phyloP scores from a whole-genome alignment of 2,888 invertebrate species.

The Pseudanteris insignis region DNA sequence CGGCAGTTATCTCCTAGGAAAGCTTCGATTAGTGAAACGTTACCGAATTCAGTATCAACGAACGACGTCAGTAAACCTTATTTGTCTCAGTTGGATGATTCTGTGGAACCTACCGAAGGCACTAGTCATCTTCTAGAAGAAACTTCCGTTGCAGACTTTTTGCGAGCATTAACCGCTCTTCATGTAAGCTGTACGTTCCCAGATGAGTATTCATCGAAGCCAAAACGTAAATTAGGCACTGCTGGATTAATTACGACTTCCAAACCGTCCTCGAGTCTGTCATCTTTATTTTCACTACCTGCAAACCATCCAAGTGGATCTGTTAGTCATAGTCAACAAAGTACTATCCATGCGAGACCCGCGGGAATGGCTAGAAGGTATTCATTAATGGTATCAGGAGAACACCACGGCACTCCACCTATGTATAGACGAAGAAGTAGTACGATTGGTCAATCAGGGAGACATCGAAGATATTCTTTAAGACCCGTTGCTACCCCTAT shows the following conservation, averaged over 20 bases:
- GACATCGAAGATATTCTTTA: constrained; percentile 58
- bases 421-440: constrained; percentile 50
- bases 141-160: constrained; percentile 83
- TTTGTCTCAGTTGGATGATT: constrained; percentile 54
- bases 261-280: constrained; percentile 65
- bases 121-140: constrained; percentile 76
- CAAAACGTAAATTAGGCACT: constrained; percentile 69
- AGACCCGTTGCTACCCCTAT: constrained; percentile 57
- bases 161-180: constrained; percentile 80
- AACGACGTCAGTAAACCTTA: constrained; percentile 56
- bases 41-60: constrained; percentile 45
- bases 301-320: constrained; percentile 34
- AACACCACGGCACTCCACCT: constrained; percentile 48
- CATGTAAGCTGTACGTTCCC: constrained; percentile 66
- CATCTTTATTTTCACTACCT: constrained; percentile 67
- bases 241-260: constrained; percentile 58
- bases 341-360: constrained; percentile 49
- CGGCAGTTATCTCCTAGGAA: constrained; percentile 52
- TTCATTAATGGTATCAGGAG: constrained; percentile 54
- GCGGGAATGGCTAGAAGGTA: constrained; percentile 48
- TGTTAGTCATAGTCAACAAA: constrained; percentile 50
- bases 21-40: constrained; percentile 26
- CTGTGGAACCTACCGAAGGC: constrained; percentile 62
- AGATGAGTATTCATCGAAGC: constrained; percentile 51
- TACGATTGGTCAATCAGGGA: constrained; percentile 50